Base-by-base conservation (phyloP, 2,888 invertebrate genomes). In the Bibio marci region DNA sequence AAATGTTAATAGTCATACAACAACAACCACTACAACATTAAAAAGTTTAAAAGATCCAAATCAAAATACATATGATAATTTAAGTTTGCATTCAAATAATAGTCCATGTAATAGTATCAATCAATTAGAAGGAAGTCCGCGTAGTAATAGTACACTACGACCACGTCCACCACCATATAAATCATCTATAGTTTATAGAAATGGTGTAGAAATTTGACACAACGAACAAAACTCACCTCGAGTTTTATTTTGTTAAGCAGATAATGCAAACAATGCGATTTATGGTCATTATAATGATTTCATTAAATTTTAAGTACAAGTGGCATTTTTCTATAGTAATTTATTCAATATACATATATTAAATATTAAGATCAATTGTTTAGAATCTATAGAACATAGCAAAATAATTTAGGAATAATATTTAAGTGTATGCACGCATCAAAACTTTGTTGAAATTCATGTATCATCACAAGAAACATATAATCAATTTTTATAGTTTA, bases 11-110 rank as follows among this genome's bases (percentile, higher is more conserved):
- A 66, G 66, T 49, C 65, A 69, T 42, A 71, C 70, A 7, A 66
- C 70, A 17, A 70, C 71, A 36, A 71, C 70, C 7, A 66, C 70
- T 17, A 70, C 71, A 36, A 72, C 71, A 7, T 53, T 75, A 12
- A 66, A 72, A 44, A 72, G 72, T 39, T 56, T 75, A 10, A 70
- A 73, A 33, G 64, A 64, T 46, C 52, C 69, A 39, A 58, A 64
- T 52, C 45, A 53, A 28, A 50, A 61, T 3, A 41, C 22, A 6
- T 22, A 59, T 40, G 62, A 62, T 42, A 59, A 62, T 36, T 50
- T 49, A 4, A 62, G 62, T 46, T 43, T 62, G 38, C 53, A 52
- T 15, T 62, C 62, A 0, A 59, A 57, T 59, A 55, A 3, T 57
- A 73, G 73, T 45, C 72, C 73, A 8, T 68, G 63, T 54, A 70